Conservation (phyloP, 1,140 invertebrate genomes). For the Danaus melanippus region DNA sequence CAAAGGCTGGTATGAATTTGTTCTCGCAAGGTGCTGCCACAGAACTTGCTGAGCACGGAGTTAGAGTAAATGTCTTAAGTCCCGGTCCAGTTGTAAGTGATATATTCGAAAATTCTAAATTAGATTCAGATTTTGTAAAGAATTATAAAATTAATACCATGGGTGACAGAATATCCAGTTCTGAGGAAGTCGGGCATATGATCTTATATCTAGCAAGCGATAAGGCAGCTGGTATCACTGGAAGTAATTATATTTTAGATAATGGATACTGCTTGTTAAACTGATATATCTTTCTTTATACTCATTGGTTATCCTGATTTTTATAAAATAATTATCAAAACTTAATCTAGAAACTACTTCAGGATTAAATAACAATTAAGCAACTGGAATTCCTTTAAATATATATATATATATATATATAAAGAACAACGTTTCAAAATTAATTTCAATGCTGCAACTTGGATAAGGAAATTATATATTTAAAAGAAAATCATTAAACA, state of each 20-base stretch:
- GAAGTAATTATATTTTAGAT: constrained; percentile 26
- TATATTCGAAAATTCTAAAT: constrained; percentile 10
- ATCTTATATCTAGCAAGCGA: constrained; percentile 30
- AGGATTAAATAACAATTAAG: no score
- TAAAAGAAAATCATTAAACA: no score
- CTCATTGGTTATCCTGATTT: no score
- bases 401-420: no score
- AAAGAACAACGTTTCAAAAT: no score
- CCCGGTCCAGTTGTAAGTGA: constrained; percentile 11
- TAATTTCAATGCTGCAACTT: no score
- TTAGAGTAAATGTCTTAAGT: constrained; percentile 10
- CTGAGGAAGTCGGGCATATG: constrained; percentile 32
- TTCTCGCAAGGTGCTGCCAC: constrained; percentile 3
- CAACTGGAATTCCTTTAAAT: no score
- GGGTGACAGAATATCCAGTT: constrained; percentile 7
- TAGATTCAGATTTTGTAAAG: neutral
- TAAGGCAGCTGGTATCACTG: constrained; percentile 31
- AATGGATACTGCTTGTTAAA: constrained; percentile 10
- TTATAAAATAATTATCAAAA: no score
- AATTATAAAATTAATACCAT: constrained; percentile 1
- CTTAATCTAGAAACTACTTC: no score
- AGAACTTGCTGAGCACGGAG: constrained; percentile 6
- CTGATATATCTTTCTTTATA: no score
- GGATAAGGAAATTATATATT: no score
- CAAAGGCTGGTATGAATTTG: constrained; percentile 8